Evolutionary conservation across 2,797 vertebrate genomes (phyloP), one percentile per base, ranked within the genome.

Genomic region (Prunella strophiata): DNA sequence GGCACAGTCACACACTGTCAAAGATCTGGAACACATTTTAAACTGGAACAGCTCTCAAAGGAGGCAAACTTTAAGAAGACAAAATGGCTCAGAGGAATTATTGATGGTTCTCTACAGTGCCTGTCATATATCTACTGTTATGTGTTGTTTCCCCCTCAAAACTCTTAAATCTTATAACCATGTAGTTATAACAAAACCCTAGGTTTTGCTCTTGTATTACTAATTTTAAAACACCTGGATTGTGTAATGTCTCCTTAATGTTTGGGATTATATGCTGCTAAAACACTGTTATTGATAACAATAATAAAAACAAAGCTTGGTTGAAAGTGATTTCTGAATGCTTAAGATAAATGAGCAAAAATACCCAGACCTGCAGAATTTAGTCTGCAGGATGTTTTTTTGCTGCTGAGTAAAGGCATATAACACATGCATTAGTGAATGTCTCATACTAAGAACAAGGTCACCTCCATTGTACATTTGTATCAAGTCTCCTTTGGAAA

Each of bases 11-110:
- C 4, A 13, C 19, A 57, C 27, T 7, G 1, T 54, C 66, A 88
- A 88, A 90, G 40, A 81, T n/a, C 9, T 84, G 34, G 62, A 48
- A 72, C 11, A 52, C n/a, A 54, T 75, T 84, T 74, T 47, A 68
- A 96, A 94, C 23, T 72, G 55, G 81, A 90, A 62, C 66, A 89
- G 55, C 9, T 94, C 89, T 77, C 71, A 51, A 13, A 58, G 40
- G 51, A 66, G 54, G 4, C 20, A 78, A 29, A n/a, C 47, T 62
- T 62, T 23, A 71, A 55, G 40, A 16, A 91, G 55, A 84, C 30
- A 86, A 91, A 94, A 90, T 11, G 11, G 27, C 21, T 77, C 54
- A 68, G 7, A 91, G 19, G 19, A 90, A 77, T 42, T 84, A 57
- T 8, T 78, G 42, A 26, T 52, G 76, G 47, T 21, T 71, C 45